Conservation (phyloP, 2,888 invertebrate species). For the Cylindroiulus punctatus region DNA sequence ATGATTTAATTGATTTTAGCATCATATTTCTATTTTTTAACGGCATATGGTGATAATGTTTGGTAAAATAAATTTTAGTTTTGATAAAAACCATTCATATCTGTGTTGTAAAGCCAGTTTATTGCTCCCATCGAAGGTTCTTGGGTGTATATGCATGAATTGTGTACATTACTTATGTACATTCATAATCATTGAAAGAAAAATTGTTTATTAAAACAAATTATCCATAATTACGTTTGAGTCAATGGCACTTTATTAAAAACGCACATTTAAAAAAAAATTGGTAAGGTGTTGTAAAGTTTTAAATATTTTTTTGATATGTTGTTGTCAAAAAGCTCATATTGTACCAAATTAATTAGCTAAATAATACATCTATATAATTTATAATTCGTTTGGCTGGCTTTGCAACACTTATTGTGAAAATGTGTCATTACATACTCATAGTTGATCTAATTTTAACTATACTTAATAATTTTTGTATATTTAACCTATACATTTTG, state of each 20-base stretch:
- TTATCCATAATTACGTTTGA: neutral
- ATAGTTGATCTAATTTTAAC: too few species aligned
- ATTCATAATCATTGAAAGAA: neutral
- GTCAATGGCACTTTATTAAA: conserved; percentile 3
- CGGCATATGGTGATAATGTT: neutral
- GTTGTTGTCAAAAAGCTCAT: neutral
- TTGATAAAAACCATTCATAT: neutral
- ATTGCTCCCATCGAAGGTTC: neutral
- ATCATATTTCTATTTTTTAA: neutral
- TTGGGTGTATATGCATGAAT: neutral
- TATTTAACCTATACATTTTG: too few species aligned
- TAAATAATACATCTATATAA: neutral
- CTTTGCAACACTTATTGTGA: neutral
- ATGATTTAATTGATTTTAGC: neutral
- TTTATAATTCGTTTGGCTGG: neutral
- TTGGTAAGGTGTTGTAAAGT: neutral
- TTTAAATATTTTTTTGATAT: neutral
- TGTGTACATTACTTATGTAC: neutral
- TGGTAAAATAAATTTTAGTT: neutral
- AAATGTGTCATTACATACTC: too few species aligned
- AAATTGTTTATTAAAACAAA: neutral
- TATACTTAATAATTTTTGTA: too few species aligned
- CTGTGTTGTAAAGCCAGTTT: conserved; percentile 30
- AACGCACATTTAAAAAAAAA: neutral
- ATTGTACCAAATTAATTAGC: neutral